Evolutionary conservation across 2,797 vertebrate species (phyloP).

Genomic region (Karalla daura): DNA sequence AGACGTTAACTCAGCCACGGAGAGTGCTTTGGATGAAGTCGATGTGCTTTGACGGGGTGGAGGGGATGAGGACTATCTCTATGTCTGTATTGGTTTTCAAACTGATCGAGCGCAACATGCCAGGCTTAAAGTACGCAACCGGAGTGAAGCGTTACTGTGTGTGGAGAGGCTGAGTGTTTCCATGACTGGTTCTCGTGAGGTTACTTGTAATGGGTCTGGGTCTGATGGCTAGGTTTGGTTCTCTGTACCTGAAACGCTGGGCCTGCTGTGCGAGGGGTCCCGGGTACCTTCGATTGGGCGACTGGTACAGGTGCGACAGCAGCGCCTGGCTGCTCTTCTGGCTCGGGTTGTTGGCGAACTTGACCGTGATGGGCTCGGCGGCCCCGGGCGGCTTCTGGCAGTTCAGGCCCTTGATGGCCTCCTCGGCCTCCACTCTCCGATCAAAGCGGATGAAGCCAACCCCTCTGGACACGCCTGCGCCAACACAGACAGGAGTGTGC

Average conservation of each 20-base stretch:
- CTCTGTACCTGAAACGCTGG: slow-evolving; percentile 97
- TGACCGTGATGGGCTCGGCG: slow-evolving; percentile 97
- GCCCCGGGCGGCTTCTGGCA: slow-evolving; percentile 96
- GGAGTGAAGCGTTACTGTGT: no score
- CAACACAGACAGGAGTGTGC: accelerated
- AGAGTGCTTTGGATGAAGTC: slow-evolving; percentile 9
- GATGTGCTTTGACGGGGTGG: slow-evolving; percentile 49
- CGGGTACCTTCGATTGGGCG: slow-evolving; percentile 97
- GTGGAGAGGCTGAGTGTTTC: no score
- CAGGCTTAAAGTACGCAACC: no score
- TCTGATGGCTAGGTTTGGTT: no score
- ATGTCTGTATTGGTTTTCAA: slow-evolving; percentile 7
- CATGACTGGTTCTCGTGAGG: no score
- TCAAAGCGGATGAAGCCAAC: slow-evolving; percentile 99
- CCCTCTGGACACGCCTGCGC: slow-evolving; percentile 95
- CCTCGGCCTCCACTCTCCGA: slow-evolving; percentile 96
- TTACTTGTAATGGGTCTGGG: no score
- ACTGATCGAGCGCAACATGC: neutral
- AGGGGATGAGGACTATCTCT: slow-evolving; percentile 53
- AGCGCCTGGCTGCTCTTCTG: slow-evolving; percentile 98
- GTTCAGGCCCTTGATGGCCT: slow-evolving; percentile 98
- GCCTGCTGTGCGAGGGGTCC: slow-evolving; percentile 97
- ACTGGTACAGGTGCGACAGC: slow-evolving; percentile 98
- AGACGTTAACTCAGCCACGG: slow-evolving; percentile 14
- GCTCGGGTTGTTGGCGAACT: slow-evolving; percentile 99